Evolutionary conservation across 2,797 vertebrate genomes (phyloP).

Genomic region (Lepus oiostolus): DNA sequence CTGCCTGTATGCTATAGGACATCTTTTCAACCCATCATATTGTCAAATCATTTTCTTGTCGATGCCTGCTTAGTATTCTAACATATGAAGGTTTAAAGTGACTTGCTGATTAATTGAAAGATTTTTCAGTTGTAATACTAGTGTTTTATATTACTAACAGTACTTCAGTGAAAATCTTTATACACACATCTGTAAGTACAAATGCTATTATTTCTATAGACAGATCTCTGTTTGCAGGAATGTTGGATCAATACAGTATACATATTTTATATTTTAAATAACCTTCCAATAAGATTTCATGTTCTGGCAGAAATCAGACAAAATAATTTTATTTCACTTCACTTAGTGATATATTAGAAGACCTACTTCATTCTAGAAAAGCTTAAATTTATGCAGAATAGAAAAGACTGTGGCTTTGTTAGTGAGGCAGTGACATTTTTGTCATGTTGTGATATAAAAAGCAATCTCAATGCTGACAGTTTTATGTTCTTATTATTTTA

Average conservation of each 20-base stretch:
- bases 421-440: conserved; percentile 34
- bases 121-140: neutral
- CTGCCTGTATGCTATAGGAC: too few species aligned
- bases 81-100: neutral
- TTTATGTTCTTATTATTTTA: conserved; percentile 32
- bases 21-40: neutral
- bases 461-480: neutral
- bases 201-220: neutral
- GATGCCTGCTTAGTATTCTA: neutral
- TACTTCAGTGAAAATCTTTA: neutral
- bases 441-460: conserved; percentile 18
- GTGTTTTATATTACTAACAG: neutral
- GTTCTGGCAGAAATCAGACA: neutral
- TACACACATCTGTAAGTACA: neutral
- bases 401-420: neutral
- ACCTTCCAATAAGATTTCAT: neutral
- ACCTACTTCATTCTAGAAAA: conserved; percentile 27
- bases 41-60: neutral
- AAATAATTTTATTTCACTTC: conserved; percentile 47
- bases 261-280: conserved; percentile 29
- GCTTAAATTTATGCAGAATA: neutral
- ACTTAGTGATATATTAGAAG: conserved; percentile 12
- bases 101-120: neutral
- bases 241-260: neutral
- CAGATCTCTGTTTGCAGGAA: neutral